Evolutionary conservation across 2,888 invertebrate species (phyloP).

Genomic region (Noctua pronuba): DNA sequence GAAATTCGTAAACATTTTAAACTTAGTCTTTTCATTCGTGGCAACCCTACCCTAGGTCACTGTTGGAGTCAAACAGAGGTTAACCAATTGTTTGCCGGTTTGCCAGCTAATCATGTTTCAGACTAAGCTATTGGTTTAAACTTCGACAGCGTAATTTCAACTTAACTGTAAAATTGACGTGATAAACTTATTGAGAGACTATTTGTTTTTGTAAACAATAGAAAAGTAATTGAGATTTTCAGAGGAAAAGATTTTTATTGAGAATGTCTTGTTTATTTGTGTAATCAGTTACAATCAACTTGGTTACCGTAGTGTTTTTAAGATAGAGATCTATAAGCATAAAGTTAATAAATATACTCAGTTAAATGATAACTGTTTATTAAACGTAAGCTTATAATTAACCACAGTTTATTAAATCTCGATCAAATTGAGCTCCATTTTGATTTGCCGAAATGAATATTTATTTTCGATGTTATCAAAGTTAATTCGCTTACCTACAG

Average conservation of each 20-base stretch:
- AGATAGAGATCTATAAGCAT: neutral
- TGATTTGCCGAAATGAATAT: constrained; percentile 49
- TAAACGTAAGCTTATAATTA: neutral
- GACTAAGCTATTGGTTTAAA: constrained; percentile 78
- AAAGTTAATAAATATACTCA: neutral
- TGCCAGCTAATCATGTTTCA: constrained; percentile 78
- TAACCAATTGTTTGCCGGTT: constrained; percentile 79
- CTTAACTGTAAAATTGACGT: constrained; percentile 73
- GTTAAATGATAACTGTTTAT: neutral
- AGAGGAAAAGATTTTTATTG: constrained; percentile 14
- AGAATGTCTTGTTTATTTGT: neutral
- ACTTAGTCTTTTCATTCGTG: constrained; percentile 18
- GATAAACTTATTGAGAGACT: constrained; percentile 61
- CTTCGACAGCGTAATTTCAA: constrained; percentile 75
- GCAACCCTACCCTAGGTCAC: constrained; percentile 75
- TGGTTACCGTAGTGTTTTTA: neutral
- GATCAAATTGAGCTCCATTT: constrained; percentile 27
- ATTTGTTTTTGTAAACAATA: constrained; percentile 53
- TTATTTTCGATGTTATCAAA: constrained; percentile 53
- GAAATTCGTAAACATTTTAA: neutral
- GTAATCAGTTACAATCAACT: neutral
- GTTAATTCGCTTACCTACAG: constrained; percentile 65
- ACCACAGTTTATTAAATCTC: constrained; percentile 17
- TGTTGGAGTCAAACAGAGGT: constrained; percentile 76
- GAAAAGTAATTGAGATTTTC: constrained; percentile 28